These are phyloP conservation scores for Hyles vespertilio DNA, from an alignment of 1,140 invertebrate species.

Conservation along the genomic window DNA sequence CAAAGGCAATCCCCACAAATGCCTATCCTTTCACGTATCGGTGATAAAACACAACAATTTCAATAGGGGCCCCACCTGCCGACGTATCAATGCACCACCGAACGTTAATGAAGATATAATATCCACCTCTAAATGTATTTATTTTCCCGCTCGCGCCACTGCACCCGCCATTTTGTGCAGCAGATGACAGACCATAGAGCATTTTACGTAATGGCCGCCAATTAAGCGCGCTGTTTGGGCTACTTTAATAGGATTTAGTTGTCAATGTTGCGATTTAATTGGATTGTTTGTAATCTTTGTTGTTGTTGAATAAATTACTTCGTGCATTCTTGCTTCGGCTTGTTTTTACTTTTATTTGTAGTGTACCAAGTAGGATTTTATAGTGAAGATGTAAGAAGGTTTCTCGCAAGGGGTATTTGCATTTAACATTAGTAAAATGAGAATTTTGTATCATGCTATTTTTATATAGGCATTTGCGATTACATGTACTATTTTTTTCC, in stretches of 20 bases:
- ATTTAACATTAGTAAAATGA: too few relatives aligned
- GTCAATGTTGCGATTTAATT: constrained; percentile 67
- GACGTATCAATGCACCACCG: constrained; percentile 63
- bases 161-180: constrained; percentile 55
- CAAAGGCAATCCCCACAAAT: constrained; percentile 32
- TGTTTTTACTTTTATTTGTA: too few relatives aligned
- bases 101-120: constrained; percentile 72
- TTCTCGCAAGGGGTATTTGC: too few relatives aligned
- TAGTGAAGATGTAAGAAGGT: too few relatives aligned
- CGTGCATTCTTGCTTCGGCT: background rate
- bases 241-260: constrained; percentile 67
- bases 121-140: constrained; percentile 62
- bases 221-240: constrained; percentile 50
- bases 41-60: constrained; percentile 68
- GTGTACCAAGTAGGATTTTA: too few relatives aligned
- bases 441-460: too few relatives aligned
- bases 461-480: too few relatives aligned
- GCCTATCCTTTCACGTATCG: constrained; percentile 34
- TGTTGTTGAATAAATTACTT: constrained; percentile 37
- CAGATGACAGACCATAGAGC: constrained; percentile 52
- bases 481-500: too few relatives aligned
- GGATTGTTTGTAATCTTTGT: constrained; percentile 59
- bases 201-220: constrained; percentile 58
- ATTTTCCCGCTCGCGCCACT: constrained; percentile 49
- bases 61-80: constrained; percentile 50